Conservation (phyloP, 37 sponge, comb jelly and placozoan genomes). For the Ianthella basta region DNA sequence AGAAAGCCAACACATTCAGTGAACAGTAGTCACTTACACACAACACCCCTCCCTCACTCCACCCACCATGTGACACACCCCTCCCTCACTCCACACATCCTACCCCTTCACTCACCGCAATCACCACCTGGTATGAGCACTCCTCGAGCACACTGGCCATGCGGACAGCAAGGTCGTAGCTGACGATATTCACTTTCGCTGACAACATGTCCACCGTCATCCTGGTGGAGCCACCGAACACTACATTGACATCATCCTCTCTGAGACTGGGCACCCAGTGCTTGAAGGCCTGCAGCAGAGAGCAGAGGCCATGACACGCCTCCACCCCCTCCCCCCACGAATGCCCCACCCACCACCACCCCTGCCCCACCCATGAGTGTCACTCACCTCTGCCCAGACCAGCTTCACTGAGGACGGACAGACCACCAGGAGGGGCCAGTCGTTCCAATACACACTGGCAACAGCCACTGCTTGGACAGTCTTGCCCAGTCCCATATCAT, state of each 20-base stretch:
- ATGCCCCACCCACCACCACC: neutral
- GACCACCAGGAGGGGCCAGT: conserved; percentile 93
- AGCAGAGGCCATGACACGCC: neutral
- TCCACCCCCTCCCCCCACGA: neutral
- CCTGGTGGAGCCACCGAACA: conserved; percentile 31
- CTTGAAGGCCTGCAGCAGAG: conserved; percentile 55
- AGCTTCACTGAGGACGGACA: conserved; percentile 91
- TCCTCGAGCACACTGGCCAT: conserved; percentile 41
- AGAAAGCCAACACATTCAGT: neutral
- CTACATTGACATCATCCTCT: conserved; percentile 67
- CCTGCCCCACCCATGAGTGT: neutral
- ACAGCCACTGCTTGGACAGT: conserved; percentile 91
- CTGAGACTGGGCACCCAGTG: conserved; percentile 79
- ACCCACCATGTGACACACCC: neutral
- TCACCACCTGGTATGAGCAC: conserved; percentile 49
- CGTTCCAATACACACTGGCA: conserved; percentile 70
- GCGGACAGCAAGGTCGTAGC: conserved; percentile 72
- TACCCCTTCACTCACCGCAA: conserved; percentile 54
- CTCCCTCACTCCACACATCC: neutral
- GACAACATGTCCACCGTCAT: conserved; percentile 4
- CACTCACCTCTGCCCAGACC: conserved; percentile 82
- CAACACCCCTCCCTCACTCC: neutral
- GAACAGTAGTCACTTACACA: neutral
- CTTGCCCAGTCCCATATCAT: conserved; percentile 99
- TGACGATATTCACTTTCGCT: conserved; percentile 59